These are phyloP conservation scores for Luscinia luscinia DNA, from an alignment of 2,797 vertebrate species.

Conservation along the genomic window DNA sequence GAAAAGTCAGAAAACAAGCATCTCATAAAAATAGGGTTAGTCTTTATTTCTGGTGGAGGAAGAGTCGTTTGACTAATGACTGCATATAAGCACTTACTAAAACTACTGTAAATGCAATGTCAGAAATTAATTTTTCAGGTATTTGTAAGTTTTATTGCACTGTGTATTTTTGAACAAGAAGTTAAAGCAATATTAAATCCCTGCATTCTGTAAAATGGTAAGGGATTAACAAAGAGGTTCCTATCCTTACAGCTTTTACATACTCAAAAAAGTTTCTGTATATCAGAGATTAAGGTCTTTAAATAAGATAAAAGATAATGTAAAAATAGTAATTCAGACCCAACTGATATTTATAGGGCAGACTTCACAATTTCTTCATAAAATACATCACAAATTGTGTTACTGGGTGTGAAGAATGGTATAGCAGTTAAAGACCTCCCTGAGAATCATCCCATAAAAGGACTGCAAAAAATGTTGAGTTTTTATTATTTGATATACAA, in stretches of 20 bases:
- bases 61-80: constrained; percentile 50
- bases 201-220: constrained; percentile 53
- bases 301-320: not conserved
- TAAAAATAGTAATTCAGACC: not conserved
- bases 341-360: not conserved
- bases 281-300: not conserved
- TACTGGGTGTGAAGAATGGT: not conserved
- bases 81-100: constrained; percentile 59
- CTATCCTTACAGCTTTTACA: constrained; percentile 14
- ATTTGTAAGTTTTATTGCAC: constrained; percentile 66
- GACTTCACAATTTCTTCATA: not conserved
- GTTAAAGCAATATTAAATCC: constrained; percentile 60
- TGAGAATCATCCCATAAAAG: not conserved
- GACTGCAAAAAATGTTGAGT: not conserved
- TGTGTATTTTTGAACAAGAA: constrained; percentile 59
- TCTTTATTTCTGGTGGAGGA: constrained; percentile 69
- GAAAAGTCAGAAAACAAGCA: constrained; percentile 63
- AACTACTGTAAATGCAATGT: constrained; percentile 68
- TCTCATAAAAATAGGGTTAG: constrained; percentile 59
- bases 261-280: constrained; percentile 2
- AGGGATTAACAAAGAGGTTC: constrained; percentile 28
- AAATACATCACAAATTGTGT: not conserved
- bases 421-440: not conserved
- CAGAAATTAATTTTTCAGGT: constrained; percentile 64
- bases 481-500: not conserved